Conservation (phyloP, 2,888 invertebrate genomes). For the Scotopteryx bipunctaria region DNA sequence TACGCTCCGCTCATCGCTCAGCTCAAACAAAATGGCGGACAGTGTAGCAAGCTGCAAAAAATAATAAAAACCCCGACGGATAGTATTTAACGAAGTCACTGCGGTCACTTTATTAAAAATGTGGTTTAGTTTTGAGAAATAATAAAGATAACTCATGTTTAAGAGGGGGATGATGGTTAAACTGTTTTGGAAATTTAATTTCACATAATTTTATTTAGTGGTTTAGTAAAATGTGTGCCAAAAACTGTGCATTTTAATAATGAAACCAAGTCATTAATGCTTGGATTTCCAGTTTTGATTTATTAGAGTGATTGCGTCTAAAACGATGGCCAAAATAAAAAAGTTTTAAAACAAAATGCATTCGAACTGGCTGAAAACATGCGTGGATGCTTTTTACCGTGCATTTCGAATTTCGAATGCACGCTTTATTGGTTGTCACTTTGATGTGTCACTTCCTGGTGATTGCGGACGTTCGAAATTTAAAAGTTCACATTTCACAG, state of each 20-base stretch:
- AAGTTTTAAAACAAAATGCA: background rate
- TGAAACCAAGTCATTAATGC: no score
- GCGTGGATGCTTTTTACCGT: constrained; percentile 40
- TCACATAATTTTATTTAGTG: background rate
- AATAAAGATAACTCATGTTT: constrained; percentile 9
- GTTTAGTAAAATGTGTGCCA: no score
- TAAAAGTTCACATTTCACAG: constrained; percentile 52
- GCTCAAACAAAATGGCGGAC: background rate
- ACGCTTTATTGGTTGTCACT: constrained; percentile 59
- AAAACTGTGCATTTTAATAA: no score
- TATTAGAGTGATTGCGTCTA: background rate
- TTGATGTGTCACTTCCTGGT: constrained; percentile 58
- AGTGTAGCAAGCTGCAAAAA: constrained; percentile 40
- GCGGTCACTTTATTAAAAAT: constrained; percentile 30
- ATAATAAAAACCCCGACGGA: constrained; percentile 41
- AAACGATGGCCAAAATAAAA: background rate
- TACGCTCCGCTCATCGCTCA: constrained; percentile 10
- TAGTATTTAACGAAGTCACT: constrained; percentile 27
- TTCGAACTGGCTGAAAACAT: constrained; percentile 4
- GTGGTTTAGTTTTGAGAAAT: constrained; percentile 20
- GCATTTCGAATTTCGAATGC: constrained; percentile 52
- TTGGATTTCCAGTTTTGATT: background rate
- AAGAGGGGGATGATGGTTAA: constrained; percentile 4
- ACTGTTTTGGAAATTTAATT: background rate
- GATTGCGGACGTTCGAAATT: constrained; percentile 56